Conservation (phyloP, 2,797 vertebrate genomes). For the Iguana delicatissima region DNA sequence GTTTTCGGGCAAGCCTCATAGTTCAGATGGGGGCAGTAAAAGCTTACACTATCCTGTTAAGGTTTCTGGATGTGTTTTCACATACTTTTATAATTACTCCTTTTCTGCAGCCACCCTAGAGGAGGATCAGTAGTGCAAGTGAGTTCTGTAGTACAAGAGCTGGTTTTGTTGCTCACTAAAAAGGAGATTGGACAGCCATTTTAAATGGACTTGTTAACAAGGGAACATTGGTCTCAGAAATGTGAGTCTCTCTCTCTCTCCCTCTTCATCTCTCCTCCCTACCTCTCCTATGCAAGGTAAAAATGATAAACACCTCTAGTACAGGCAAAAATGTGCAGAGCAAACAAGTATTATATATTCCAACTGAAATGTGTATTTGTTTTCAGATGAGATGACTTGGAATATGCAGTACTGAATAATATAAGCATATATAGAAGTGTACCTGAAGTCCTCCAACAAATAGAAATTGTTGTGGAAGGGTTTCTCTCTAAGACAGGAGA, state of each 20-base stretch:
- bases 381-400: conserved; percentile 24
- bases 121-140: conserved; percentile 58
- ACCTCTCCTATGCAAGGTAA: background rate
- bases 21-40: conserved; percentile 81
- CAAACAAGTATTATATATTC: background rate
- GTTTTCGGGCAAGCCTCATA: conserved; percentile 77
- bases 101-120: conserved; percentile 72
- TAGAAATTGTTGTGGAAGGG: conserved; percentile 63
- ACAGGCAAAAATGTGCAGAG: background rate
- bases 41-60: conserved; percentile 77
- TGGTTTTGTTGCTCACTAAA: conserved; percentile 61
- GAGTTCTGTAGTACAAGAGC: conserved; percentile 23
- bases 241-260: conserved; percentile 46
- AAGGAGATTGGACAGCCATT: conserved; percentile 64
- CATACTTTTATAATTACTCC: conserved; percentile 75
- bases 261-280: background rate
- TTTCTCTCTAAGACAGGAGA: conserved; percentile 68
- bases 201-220: conserved; percentile 64
- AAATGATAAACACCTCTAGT: background rate
- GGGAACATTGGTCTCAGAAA: conserved; percentile 60
- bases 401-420: conserved; percentile 17
- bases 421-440: conserved; percentile 52
- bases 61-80: conserved; percentile 73
- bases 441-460: conserved; percentile 70
- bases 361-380: conserved; percentile 5